These are phyloP conservation scores for Odobenus rosmarus DNA, from an alignment of 2,113 vertebrate genomes.

Conservation along the genomic window DNA sequence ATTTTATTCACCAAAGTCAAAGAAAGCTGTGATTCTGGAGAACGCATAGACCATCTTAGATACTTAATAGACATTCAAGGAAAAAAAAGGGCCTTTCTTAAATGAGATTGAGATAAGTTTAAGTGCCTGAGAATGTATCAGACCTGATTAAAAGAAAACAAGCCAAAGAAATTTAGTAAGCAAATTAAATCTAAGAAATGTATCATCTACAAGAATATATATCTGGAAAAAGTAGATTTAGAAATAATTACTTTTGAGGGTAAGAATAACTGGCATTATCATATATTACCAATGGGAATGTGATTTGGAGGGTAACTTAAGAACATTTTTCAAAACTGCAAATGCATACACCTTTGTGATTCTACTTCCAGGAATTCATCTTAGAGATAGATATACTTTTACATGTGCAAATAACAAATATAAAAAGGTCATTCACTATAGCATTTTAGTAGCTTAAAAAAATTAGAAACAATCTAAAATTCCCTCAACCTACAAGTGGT, in stretches of 20 bases:
- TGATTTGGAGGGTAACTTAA: neutral
- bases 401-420: neutral
- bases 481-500: neutral
- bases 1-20: constrained; percentile 35
- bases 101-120: neutral
- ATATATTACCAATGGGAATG: neutral
- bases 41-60: neutral
- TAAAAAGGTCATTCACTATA: neutral
- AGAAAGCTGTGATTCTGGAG: neutral
- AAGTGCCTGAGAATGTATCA: neutral
- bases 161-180: neutral
- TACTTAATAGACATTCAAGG: neutral
- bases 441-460: neutral
- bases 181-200: neutral
- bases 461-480: constrained; percentile 6
- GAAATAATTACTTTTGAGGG: neutral
- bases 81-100: neutral
- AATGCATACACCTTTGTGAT: neutral
- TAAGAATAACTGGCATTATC: neutral
- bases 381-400: neutral
- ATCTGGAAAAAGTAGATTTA: neutral
- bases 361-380: constrained; percentile 18
- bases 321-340: neutral
- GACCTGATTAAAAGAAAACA: neutral
- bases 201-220: neutral